Conservation (phyloP, 2,888 invertebrate genomes). For the Epinotia ramella region DNA sequence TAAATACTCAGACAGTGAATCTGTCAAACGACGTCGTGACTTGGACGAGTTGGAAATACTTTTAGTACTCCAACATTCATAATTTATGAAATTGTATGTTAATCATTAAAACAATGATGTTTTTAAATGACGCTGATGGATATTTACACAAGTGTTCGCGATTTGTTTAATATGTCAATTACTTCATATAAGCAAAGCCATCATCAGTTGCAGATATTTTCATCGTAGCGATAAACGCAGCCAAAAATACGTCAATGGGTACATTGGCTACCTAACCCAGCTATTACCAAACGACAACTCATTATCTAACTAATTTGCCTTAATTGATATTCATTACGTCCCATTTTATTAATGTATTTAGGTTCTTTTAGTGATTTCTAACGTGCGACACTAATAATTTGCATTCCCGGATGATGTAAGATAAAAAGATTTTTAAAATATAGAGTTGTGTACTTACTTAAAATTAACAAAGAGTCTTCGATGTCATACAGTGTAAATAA, state of each 20-base stretch:
- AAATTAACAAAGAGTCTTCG: too few species aligned
- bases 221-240: neutral
- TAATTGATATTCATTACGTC: conserved; percentile 27
- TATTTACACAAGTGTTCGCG: conserved; percentile 54
- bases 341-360: conserved; percentile 37
- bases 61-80: neutral
- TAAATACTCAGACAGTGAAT: neutral
- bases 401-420: conserved; percentile 28
- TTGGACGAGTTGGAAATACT: conserved; percentile 2
- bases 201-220: neutral
- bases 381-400: conserved; percentile 13
- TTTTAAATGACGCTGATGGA: conserved; percentile 51
- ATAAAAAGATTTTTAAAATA: neutral
- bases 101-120: conserved; percentile 53
- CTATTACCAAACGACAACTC: conserved; percentile 32
- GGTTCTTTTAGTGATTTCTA: conserved; percentile 19
- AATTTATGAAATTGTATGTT: conserved; percentile 45
- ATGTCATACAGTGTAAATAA: too few species aligned
- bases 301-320: conserved; percentile 38
- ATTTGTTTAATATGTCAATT: conserved; percentile 18
- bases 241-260: conserved; percentile 9
- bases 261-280: neutral
- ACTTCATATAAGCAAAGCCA: conserved; percentile 2
- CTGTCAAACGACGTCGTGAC: conserved; percentile 6
- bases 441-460: neutral